Base-by-base conservation (phyloP, 2,113 vertebrate species). In the Erpornis zantholeuca region DNA sequence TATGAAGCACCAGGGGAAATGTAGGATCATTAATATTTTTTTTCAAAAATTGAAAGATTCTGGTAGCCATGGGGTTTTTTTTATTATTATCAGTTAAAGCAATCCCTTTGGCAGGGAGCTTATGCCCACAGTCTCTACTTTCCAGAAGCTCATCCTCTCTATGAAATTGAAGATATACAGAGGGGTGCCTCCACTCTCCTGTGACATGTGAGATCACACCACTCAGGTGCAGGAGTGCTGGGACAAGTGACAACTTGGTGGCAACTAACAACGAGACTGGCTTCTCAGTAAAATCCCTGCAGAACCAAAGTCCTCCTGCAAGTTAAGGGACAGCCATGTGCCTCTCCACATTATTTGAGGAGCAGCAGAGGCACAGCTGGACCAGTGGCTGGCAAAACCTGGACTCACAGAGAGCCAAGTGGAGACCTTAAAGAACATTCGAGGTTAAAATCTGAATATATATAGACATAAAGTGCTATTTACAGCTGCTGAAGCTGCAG, bases 201-300 rank as follows among this genome's bases (percentile, higher is more conserved):
- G 38, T 11, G 45, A 21, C 8, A 2, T 15, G 12, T 40, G 61
- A 31, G 42, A 31, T 7, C 1, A 1, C 31, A 59, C 6, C n/a
- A 22, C 17, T 53, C 33, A 28, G 53, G 45, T 10, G 15, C 29
- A 77, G 53, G n/a, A 49, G 52, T 36, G 31, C 27, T 61, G 60
- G 50, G 16, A 57, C 10, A 63, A 71, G 76, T 27, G 65, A 15
- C 20, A 44, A 5, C 17, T 33, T 63, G 2, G 8, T 35, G 57
- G 18, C 28, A 42, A 3, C 6, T 6, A 6, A 50, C 17, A 20
- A 38, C n/a, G 15, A 86, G 36, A 14, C n/a, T 56, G 23, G 9
- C 5, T 63, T 53, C 56, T 72, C 42, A 86, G 18, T 22, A 14
- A 83, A 65, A 27, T 7, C 54, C 11, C 57, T 20, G 10, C 2